Base-by-base conservation (phyloP, 2,888 invertebrate species). In the Mystacides longicornis region DNA sequence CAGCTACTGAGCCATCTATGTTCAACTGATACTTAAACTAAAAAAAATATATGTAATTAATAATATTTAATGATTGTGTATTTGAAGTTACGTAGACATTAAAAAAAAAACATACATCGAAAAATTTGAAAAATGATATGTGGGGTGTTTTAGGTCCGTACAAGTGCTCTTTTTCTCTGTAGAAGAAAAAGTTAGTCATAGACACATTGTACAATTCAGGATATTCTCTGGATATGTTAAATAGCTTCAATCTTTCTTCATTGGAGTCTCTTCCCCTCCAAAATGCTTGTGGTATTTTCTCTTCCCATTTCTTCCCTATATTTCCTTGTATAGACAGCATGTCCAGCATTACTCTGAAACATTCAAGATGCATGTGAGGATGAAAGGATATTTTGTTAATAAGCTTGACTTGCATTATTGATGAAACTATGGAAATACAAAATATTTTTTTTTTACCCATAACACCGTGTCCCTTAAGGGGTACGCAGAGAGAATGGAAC, bases 141-240 rank as follows among this genome's bases (percentile, higher is more conserved):
- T 89, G 88, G 18, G 85, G 83, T 60, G 82, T 82, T 67, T 87
- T 87, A 14, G 94, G 93, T 1, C 95, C 96, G 75, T 94, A 94
- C 66, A 86, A 78, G 19, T 83, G 75, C 68, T 89, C 86, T 70
- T 91, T 82, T 64, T 94, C 85, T 61, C 85, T 82, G 67, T 91
- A 97, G 76, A 98, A 98, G 72, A 98, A 98, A 72, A 96, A 96
- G 69, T 94, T 92, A 0, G 97, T 97, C 21, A 97, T 81, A 0
- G 93, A 92, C 11, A 86, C 95, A 74, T 97, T 94, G 58, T 95
- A 83, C 3, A 94, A 70, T 52, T 92, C 82, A 0, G 93, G 87
- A 53, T 92, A 82, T 0, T 93, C 87, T 61, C 85, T 79, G 0
- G 91, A 82, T 62, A 96, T 80, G 52, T 87, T 84, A 14, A 96